Evolutionary conservation across 35 echinoderm and acorn worm species (phyloP).

Genomic region (Apostichopus parvimensis): DNA sequence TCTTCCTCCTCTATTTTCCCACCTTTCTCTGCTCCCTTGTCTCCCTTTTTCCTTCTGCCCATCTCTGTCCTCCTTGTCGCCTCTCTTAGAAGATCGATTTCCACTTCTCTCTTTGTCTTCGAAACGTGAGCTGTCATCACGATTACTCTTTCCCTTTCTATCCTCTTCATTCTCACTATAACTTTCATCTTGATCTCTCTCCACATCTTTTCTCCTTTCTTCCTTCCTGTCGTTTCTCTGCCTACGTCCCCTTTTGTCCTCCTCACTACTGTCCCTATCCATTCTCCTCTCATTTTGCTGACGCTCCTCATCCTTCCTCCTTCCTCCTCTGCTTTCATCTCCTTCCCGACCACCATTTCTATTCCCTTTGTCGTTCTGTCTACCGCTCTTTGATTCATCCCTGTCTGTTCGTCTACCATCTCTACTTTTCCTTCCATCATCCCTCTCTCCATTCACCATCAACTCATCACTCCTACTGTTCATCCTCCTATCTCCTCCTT

Average conservation of each 20-base stretch:
- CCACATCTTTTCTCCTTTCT: background rate
- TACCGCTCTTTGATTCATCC: background rate
- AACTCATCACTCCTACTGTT: background rate
- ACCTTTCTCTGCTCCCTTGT: background rate
- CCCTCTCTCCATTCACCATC: background rate
- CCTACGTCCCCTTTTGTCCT: background rate
- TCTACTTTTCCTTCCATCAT: background rate
- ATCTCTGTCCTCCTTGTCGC: background rate
- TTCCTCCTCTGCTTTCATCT: background rate
- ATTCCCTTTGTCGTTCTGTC: background rate
- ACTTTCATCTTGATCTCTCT: background rate
- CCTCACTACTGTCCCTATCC: background rate
- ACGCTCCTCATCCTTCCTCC: background rate
- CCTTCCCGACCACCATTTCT: slow-evolving; percentile 23
- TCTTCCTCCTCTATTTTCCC: background rate
- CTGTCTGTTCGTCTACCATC: background rate
- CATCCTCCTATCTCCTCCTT: slow-evolving; percentile 9
- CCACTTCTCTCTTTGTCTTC: background rate
- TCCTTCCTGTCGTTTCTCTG: slow-evolving; percentile 5
- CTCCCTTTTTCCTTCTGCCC: background rate
- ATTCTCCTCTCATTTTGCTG: background rate
- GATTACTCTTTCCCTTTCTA: background rate
- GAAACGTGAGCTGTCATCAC: background rate
- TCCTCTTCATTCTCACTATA: background rate
- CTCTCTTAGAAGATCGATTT: background rate